Evolutionary conservation across 2,888 invertebrate species (phyloP).

Genomic region (Poecilobothrus nobilitatus): DNA sequence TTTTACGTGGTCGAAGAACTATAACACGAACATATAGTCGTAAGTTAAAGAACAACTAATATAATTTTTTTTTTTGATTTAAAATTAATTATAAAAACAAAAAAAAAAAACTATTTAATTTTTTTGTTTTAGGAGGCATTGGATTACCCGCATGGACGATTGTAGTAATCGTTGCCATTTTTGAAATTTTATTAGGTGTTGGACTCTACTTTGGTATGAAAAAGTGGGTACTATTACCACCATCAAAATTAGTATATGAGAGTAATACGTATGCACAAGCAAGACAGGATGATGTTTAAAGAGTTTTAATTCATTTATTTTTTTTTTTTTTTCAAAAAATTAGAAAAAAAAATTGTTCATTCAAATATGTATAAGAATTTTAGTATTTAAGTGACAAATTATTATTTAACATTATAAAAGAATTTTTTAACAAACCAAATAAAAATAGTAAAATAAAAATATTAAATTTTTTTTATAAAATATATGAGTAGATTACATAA

Average conservation of each 20-base stretch:
- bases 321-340: too few relatives aligned
- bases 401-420: too few relatives aligned
- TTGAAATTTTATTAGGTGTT: constrained; percentile 9
- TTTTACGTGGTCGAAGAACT: constrained; percentile 68
- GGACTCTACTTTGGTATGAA: constrained; percentile 4
- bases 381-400: too few relatives aligned
- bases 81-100: too few relatives aligned
- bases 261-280: not conserved
- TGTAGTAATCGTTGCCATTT: not conserved
- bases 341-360: too few relatives aligned
- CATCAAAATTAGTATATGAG: not conserved
- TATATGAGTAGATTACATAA: too few relatives aligned
- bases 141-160: constrained; percentile 1
- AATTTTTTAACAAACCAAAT: too few relatives aligned
- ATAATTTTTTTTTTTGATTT: not conserved
- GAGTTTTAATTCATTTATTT: too few relatives aligned
- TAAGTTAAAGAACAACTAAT: constrained; percentile 50
- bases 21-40: constrained; percentile 69
- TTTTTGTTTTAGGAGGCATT: not conserved
- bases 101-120: too few relatives aligned
- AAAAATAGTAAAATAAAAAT: too few relatives aligned
- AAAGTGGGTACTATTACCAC: not conserved
- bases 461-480: too few relatives aligned
- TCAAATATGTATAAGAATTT: too few relatives aligned
- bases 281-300: constrained; percentile 5